A percentile compares a stretch with the other conserved stretches of the same genome.
Evolutionary conservation across 2,888 invertebrate genomes (phyloP).

Genomic region (Pristionchus japonicus): DNA sequence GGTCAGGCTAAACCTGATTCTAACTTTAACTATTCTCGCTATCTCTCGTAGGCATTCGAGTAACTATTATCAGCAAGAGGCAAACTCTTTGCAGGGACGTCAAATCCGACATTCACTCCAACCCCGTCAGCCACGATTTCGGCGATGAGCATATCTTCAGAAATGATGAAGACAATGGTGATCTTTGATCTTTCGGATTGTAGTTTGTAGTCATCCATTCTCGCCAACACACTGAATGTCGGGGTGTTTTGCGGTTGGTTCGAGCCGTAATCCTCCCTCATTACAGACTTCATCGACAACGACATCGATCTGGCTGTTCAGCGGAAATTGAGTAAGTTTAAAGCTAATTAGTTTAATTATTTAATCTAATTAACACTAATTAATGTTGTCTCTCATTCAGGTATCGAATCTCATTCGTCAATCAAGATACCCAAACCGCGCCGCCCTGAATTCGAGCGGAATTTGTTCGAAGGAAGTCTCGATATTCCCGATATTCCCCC

Average conservation of each 20-base stretch:
- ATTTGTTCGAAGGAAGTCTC: constrained; percentile 34
- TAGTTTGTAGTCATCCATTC: not conserved
- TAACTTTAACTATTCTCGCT: no score
- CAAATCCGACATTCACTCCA: not conserved
- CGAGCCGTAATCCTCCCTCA: not conserved
- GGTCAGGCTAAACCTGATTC: no score
- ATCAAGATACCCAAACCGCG: not conserved
- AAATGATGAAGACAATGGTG: not conserved
- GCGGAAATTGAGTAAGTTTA: constrained; percentile 35
- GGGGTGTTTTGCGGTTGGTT: no score
- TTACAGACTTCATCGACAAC: constrained; percentile 29
- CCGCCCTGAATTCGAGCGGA: constrained; percentile 24
- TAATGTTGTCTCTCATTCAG: not conserved
- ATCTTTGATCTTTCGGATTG: not conserved
- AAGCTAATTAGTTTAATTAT: not conserved
- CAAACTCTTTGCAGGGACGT: not conserved
- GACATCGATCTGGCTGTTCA: constrained; percentile 15
- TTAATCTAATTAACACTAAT: not conserved
- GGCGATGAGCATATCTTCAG: constrained; percentile 22
- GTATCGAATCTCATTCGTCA: constrained; percentile 30
- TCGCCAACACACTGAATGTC: no score
- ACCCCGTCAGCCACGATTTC: constrained; percentile 9
- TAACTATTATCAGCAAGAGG: not conserved
- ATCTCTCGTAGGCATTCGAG: no score
- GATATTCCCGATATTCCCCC: constrained; percentile 15